Evolutionary conservation across 1,140 invertebrate genomes (phyloP).

Genomic region (Solenopsis invicta): DNA sequence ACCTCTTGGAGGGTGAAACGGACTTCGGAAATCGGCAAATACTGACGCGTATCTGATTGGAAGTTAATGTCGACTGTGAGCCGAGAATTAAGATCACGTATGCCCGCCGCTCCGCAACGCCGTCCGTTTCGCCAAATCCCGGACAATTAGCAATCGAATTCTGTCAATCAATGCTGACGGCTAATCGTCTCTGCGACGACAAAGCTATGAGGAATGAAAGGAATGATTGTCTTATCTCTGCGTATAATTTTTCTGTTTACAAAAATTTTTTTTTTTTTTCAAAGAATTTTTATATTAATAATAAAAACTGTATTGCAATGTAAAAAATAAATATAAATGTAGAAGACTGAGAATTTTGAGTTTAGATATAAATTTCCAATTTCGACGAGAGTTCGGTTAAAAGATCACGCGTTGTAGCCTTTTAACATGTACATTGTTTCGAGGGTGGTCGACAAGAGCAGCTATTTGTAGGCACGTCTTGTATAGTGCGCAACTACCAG

Average conservation of each 20-base stretch:
- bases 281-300: not conserved
- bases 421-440: slow-evolving; percentile 16
- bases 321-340: not conserved
- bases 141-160: not conserved
- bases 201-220: not conserved
- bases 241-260: too few species aligned
- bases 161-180: not conserved
- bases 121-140: not conserved
- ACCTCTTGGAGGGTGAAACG: slow-evolving; percentile 57
- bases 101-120: not conserved
- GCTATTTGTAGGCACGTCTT: slow-evolving; percentile 56
- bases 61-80: slow-evolving; percentile 63
- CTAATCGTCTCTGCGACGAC: not conserved
- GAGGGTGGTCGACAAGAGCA: slow-evolving; percentile 2
- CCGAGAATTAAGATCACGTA: slow-evolving; percentile 32
- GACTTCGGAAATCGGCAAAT: slow-evolving; percentile 12
- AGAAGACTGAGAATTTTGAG: not conserved
- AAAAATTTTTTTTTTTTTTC: not conserved
- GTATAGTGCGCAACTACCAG: slow-evolving; percentile 63
- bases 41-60: slow-evolving; percentile 30
- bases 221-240: not conserved
- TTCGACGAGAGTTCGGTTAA: not conserved
- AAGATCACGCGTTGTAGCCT: not conserved
- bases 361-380: not conserved
- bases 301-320: not conserved